Conservation (phyloP, 2,113 vertebrate genomes). For the Pseudolaguvia tuberculata region DNA sequence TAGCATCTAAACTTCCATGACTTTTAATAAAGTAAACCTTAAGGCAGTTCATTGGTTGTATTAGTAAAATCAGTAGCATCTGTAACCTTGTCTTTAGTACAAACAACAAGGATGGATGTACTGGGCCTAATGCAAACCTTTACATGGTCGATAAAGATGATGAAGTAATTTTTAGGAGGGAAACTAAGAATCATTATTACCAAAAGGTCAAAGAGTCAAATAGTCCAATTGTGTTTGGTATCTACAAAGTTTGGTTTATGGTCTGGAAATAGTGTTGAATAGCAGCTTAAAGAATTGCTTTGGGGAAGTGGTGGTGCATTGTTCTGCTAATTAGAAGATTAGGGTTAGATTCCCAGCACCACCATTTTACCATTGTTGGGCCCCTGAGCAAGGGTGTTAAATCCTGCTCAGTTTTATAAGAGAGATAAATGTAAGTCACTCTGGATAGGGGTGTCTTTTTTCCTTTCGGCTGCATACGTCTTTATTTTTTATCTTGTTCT, state of each 20-base stretch:
- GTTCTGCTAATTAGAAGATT: too few species aligned
- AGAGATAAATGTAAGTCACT: too few species aligned
- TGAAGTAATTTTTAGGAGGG: not conserved
- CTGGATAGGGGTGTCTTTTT: too few species aligned
- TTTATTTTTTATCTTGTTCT: too few species aligned
- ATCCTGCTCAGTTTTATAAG: too few species aligned
- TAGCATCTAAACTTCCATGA: not conserved
- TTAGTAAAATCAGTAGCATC: not conserved
- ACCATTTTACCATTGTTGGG: too few species aligned
- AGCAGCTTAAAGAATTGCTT: too few species aligned
- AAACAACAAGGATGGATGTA: not conserved
- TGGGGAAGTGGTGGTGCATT: not conserved
- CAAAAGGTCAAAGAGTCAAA: not conserved
- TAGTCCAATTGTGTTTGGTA: not conserved
- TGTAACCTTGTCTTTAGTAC: not conserved
- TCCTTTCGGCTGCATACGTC: too few species aligned
- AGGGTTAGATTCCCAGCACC: too few species aligned
- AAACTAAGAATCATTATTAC: not conserved
- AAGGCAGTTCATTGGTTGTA: not conserved
- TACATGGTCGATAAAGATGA: not conserved
- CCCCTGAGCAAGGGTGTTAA: too few species aligned
- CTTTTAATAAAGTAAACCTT: not conserved
- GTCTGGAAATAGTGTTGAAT: not conserved
- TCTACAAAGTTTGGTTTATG: constrained; percentile 13
- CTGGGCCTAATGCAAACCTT: too few species aligned